phyloP scores from a whole-genome alignment of 2,888 invertebrate species.

The Drosophila recens region DNA sequence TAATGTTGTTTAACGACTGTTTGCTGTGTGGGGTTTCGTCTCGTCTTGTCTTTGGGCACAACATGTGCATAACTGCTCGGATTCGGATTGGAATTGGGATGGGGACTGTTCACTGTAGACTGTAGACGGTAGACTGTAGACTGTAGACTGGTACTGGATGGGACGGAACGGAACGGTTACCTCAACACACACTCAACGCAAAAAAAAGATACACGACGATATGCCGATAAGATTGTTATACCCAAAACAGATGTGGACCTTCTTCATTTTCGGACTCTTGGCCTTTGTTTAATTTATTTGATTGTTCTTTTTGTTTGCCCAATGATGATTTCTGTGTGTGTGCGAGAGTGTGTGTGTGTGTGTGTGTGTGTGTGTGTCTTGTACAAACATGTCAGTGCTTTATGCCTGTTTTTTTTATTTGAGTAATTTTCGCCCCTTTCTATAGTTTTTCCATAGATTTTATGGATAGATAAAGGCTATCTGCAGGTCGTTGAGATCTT shows the following conservation, averaged over 20 bases:
- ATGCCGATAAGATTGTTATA: constrained; percentile 72
- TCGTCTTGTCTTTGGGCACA: constrained; percentile 41
- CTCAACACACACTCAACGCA: constrained; percentile 69
- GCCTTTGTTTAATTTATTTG: constrained; percentile 81
- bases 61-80: constrained; percentile 76
- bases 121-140: not conserved
- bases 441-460: constrained; percentile 51
- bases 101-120: constrained; percentile 21
- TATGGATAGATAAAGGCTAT: constrained; percentile 61
- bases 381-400: constrained; percentile 75
- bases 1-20: constrained; percentile 79
- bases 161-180: constrained; percentile 1
- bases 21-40: constrained; percentile 60
- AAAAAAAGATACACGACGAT: constrained; percentile 68
- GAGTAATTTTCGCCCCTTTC: constrained; percentile 77
- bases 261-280: constrained; percentile 43
- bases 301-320: constrained; percentile 75
- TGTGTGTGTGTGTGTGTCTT: constrained; percentile 48
- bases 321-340: constrained; percentile 44
- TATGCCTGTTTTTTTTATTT: constrained; percentile 57
- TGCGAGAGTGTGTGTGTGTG: too few relatives aligned
- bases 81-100: constrained; percentile 46
- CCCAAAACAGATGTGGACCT: constrained; percentile 63
- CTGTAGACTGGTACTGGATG: not conserved
- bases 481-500: constrained; percentile 44